phyloP scores from a whole-genome alignment of 2,797 vertebrate species.

The Alectoris magna region DNA sequence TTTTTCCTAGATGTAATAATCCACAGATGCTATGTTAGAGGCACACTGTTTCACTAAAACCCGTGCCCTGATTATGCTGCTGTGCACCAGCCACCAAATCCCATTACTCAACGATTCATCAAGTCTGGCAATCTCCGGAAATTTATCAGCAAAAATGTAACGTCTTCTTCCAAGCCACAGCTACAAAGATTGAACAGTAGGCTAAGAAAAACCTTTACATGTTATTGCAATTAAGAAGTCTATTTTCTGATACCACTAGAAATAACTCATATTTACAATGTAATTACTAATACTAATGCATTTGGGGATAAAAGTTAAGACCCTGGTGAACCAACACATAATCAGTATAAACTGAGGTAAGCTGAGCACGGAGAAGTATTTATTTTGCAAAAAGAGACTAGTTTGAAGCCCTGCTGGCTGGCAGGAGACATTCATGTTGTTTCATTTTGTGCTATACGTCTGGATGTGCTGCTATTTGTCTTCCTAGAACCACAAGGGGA shows the following conservation, averaged over 20 bases:
- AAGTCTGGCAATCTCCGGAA: not conserved
- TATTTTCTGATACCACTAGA: not conserved
- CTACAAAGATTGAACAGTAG: slow-evolving; percentile 1
- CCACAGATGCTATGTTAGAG: not conserved
- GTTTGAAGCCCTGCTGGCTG: not conserved
- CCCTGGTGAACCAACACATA: not conserved
- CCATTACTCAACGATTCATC: not conserved
- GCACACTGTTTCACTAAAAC: not conserved
- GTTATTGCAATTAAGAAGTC: slow-evolving; percentile 11
- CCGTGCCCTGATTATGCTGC: rapidly evolving
- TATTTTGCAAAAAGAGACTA: not conserved
- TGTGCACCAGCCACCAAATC: not conserved
- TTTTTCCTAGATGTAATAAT: not conserved
- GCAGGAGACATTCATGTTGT: not conserved
- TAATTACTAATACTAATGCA: not conserved
- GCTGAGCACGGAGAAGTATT: not conserved
- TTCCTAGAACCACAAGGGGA: not conserved
- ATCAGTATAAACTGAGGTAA: not conserved
- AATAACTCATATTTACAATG: not conserved
- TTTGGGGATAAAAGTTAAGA: not conserved
- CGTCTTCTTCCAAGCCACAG: not conserved
- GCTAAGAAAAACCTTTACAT: not conserved
- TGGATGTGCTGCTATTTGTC: not conserved
- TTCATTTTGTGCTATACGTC: not conserved
- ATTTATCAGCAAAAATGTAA: not conserved